These are phyloP conservation scores for Trachemys scripta DNA, from an alignment of 2,113 vertebrate genomes.

Conservation along the genomic window DNA sequence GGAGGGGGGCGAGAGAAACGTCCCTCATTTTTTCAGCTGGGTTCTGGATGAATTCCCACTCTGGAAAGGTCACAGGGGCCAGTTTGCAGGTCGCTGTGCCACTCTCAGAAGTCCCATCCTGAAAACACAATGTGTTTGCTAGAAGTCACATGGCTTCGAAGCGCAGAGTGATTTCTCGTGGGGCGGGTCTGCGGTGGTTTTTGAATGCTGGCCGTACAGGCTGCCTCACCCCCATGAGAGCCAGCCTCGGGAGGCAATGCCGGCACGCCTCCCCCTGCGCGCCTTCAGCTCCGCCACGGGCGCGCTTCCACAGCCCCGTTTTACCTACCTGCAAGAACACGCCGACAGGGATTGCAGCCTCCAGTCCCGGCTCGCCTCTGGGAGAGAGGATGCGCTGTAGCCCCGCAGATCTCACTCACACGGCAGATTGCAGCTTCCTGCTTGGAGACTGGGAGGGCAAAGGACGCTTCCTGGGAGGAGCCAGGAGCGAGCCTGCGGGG, in stretches of 20 bases:
- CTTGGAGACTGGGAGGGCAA: not conserved
- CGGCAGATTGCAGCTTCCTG: not conserved
- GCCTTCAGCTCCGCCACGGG: not conserved
- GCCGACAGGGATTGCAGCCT: not conserved
- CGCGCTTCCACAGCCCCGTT: not conserved
- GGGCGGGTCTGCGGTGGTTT: not conserved
- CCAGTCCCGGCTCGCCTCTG: not conserved
- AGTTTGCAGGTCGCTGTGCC: not conserved
- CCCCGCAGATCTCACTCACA: not conserved
- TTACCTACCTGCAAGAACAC: not conserved
- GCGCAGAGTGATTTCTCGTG: not conserved
- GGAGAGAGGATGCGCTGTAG: too few species aligned
- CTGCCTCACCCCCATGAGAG: too few species aligned
- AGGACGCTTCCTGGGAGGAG: constrained; percentile 47
- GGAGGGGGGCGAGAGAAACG: not conserved
- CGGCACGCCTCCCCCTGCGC: not conserved
- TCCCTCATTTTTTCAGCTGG: not conserved
- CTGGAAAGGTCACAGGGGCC: not conserved
- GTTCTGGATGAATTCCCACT: not conserved
- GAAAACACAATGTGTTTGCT: not conserved
- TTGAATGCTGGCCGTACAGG: not conserved
- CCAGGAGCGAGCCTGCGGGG: not conserved
- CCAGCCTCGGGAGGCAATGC: not conserved
- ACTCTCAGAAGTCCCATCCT: not conserved
- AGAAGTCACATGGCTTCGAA: not conserved